Evolutionary conservation across 1,140 invertebrate species (phyloP), one percentile per base, ranked within the genome.

Genomic region (Drosophila takahashii): DNA sequence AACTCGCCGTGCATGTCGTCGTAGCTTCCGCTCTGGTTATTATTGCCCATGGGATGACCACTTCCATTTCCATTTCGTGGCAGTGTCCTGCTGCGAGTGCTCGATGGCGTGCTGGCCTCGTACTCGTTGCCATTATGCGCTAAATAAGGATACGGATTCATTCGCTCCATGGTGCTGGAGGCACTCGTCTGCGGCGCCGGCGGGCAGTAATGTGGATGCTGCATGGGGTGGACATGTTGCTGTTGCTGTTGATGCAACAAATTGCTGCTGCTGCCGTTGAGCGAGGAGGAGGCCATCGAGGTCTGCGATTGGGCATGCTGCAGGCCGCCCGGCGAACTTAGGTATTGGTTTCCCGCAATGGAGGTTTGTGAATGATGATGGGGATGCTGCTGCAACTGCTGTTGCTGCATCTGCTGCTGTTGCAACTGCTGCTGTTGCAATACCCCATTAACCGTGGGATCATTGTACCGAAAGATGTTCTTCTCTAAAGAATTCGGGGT

Each of bases 391-490:
- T 74, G 74, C 42, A 52, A 48, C 4, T 59, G 62, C 2, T 79
- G 76, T 4, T 76, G 64, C 8, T 74, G 69, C 4, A 69, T 59
- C 4, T 70, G 72, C 9, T 74, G 77, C 11, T 78, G 78, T 0
- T 73, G 54, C 5, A 39, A 42, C 9, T 75, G 72, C 2, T 79
- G 65, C 15, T 89, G 81, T 39, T 81, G 83, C 1, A 91, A 42
- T 6, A 91, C 26, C 0, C 86, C 91, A 79, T 93, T 94, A 62
- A 94, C 94, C 2, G 94, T 94, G 18, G 95, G 95, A 90, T 96
- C 95, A 72, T 96, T 96, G 78, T 95, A 95, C 34, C 95, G 94
- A 90, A 93, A 94, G 32, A 94, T 94, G 47, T 94, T 94, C 77
- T 93, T 94, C 70, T 94, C 94, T 10, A 94, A 62, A 0, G 92